phyloP scores from a whole-genome alignment of 92 coral and sea anemone genomes.

The Blastomussa wellsi region DNA sequence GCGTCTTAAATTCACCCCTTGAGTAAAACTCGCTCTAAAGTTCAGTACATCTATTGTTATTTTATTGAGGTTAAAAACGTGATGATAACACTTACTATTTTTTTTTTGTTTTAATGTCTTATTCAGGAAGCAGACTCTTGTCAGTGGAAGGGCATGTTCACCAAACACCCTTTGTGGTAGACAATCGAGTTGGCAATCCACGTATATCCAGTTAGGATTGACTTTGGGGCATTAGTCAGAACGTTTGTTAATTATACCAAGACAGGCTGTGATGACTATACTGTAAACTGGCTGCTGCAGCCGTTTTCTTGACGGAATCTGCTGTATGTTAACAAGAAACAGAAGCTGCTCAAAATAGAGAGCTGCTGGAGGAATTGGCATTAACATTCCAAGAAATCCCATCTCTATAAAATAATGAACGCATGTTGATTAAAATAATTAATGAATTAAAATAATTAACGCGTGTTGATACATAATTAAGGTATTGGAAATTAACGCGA shows the following conservation, averaged over 20 bases:
- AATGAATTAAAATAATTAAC: too few relatives aligned
- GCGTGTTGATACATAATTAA: too few relatives aligned
- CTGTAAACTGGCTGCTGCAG: not conserved
- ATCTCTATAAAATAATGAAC: too few relatives aligned
- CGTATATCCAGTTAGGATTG: not conserved
- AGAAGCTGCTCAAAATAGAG: not conserved
- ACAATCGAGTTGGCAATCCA: not conserved
- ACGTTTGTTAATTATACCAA: too few relatives aligned
- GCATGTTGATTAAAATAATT: too few relatives aligned
- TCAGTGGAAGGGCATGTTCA: constrained; percentile 91
- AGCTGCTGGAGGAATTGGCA: not conserved
- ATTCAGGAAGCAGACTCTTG: constrained; percentile 80
- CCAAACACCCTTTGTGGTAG: constrained; percentile 88
- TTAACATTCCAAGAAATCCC: too few relatives aligned
- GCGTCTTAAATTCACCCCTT: too few relatives aligned
- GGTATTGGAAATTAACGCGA: too few relatives aligned
- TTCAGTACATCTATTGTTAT: too few relatives aligned
- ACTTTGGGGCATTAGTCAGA: not conserved
- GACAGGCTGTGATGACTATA: too few relatives aligned
- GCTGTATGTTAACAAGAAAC: not conserved
- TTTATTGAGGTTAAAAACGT: not conserved
- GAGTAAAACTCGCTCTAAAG: too few relatives aligned
- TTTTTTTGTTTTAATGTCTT: not conserved
- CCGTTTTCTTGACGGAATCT: not conserved
- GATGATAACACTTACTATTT: not conserved